Evolutionary conservation across 2,113 vertebrate species (phyloP), one percentile per base, ranked within the genome.

Genomic region (Myxocyprinus asiaticus): DNA sequence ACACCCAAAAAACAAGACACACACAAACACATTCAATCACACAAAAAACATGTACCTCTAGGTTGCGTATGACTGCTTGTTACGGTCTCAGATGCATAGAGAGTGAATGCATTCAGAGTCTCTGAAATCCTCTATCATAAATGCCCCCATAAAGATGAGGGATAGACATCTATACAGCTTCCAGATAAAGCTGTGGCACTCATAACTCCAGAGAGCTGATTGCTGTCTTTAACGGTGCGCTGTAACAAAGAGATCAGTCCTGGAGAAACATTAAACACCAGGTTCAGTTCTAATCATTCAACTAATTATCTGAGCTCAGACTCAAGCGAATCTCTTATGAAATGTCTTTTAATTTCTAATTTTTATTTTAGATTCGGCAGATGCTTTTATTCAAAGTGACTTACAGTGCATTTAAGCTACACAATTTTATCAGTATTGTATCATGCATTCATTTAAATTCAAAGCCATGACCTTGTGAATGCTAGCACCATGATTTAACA

Each of bases 71-170:
- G 14, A 14, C 2, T 62, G 44, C 44, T 48, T 9, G 58, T 47
- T 62, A 62, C 22, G 45, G 10, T 14, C 15, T 15, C 10, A 42
- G 72, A 47, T 70, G 14, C 33, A 56, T 68, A 79, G 50, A 71
- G 50, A 66, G 75, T 78, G 63, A 82, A n/a, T n/a, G n/a, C n/a
- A n/a, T n/a, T 73, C 56, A 84, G 82, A 55, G 78, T 47, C 44
- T 11, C 75, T 48, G 63, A 77, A 72, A 58, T 74, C 67, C 67
- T 64, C 15, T 14, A 79, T 76, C 66, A 80, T 84, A 78, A 84
- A 84, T 9, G 78, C 81, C 82, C 64, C 22, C 50, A 74, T 84
- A 84, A 84, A 84, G 78, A 72, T 84, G 82, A 84, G 79, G 62
- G 50, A 84, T 81, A 61, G 78, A 81, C 9, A 17, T 69, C 68